Evolutionary conservation across 1,140 invertebrate species (phyloP).

Genomic region (Lepidotrigona ventralis): DNA sequence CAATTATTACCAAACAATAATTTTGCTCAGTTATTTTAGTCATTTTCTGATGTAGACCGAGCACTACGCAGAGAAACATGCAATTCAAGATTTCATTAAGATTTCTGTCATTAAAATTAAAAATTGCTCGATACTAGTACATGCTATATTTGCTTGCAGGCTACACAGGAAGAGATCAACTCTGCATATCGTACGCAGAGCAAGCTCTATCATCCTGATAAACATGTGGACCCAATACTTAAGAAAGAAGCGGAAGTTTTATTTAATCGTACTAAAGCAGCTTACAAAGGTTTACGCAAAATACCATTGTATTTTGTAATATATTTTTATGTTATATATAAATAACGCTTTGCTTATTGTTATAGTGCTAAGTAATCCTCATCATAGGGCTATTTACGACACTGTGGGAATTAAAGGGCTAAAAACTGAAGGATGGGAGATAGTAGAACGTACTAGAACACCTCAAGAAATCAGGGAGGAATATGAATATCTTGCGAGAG

Average conservation of each 20-base stretch:
- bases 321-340: not conserved
- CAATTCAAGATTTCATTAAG: not conserved
- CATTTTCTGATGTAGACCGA: not conserved
- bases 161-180: constrained; percentile 92
- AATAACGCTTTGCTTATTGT: constrained; percentile 51
- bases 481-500: constrained; percentile 91
- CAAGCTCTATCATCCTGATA: constrained; percentile 96
- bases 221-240: constrained; percentile 89
- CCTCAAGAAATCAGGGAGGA: constrained; percentile 96
- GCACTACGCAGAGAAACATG: not conserved
- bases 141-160: constrained; percentile 81
- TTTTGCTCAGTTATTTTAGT: not conserved
- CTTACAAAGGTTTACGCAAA: constrained; percentile 90
- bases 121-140: not conserved
- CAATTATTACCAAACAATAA: not conserved
- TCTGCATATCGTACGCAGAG: constrained; percentile 94
- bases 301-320: not conserved
- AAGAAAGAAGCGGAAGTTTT: constrained; percentile 94
- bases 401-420: constrained; percentile 89
- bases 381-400: constrained; percentile 91
- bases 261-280: constrained; percentile 95
- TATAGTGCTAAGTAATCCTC: constrained; percentile 88
- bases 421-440: constrained; percentile 95
- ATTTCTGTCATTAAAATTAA: not conserved
- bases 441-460: constrained; percentile 93